phyloP scores from a whole-genome alignment of 2,797 vertebrate species.

The Hemitrygon akajei region DNA sequence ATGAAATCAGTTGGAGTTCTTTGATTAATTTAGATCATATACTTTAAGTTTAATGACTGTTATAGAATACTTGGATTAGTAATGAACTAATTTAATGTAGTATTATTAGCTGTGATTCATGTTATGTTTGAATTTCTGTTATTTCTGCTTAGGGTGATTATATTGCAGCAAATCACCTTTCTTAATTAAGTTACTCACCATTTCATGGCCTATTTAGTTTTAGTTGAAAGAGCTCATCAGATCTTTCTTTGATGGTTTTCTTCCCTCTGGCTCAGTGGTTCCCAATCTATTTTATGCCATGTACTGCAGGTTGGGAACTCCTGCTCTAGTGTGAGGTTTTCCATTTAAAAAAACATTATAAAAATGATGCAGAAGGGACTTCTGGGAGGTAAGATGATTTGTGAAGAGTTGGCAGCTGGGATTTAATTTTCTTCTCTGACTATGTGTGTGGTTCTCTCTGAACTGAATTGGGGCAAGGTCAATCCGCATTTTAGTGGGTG shows the following conservation, averaged over 20 bases:
- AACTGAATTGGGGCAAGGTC: neutral
- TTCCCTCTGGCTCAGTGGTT: neutral
- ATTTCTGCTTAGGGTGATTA: no score
- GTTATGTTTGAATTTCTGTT: no score
- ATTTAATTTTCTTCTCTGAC: neutral
- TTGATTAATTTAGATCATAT: neutral
- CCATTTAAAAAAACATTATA: neutral
- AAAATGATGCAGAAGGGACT: no score
- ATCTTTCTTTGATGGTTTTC: neutral
- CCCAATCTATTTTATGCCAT: no score
- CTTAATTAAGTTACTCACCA: neutral
- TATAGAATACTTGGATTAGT: neutral
- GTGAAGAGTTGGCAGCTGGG: neutral
- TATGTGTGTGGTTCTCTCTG: neutral
- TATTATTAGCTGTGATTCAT: neutral
- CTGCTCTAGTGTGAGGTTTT: neutral
- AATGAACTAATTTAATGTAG: neutral
- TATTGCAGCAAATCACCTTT: neutral
- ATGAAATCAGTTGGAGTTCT: neutral
- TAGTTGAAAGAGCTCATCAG: neutral
- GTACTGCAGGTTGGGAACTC: no score
- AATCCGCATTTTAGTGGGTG: neutral
- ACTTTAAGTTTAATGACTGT: neutral
- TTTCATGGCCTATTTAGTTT: neutral
- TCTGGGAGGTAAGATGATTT: neutral